Evolutionary conservation across 2,888 invertebrate species (phyloP).

Genomic region (Acanthosoma haemorrhoidale): DNA sequence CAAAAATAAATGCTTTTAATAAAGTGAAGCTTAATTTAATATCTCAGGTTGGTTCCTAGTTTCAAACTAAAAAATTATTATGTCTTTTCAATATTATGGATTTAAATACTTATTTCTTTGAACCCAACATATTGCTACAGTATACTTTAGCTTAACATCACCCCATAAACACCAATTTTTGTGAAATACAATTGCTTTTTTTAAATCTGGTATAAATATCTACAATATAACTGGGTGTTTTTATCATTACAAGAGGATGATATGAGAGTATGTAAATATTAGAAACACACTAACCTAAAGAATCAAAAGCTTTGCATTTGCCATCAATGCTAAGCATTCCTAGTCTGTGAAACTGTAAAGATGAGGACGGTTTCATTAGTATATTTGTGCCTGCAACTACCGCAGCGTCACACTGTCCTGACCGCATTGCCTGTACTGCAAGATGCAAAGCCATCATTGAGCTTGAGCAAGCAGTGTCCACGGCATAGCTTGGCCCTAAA

Average conservation of each 20-base stretch:
- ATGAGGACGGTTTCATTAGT: constrained; percentile 83
- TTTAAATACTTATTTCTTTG: too few species aligned
- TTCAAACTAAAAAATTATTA: neutral
- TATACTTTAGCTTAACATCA: too few species aligned
- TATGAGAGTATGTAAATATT: neutral
- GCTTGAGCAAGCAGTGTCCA: constrained; percentile 97
- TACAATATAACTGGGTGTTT: too few species aligned
- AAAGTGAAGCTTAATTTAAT: too few species aligned
- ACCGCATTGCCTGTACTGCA: constrained; percentile 71
- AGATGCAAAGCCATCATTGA: constrained; percentile 87
- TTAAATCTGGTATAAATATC: too few species aligned
- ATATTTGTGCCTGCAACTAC: constrained; percentile 88
- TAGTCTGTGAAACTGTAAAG: constrained; percentile 88
- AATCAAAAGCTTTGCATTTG: constrained; percentile 91
- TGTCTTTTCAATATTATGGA: too few species aligned
- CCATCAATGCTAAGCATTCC: constrained; percentile 88
- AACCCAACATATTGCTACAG: too few species aligned
- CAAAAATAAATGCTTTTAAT: too few species aligned
- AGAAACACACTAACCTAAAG: constrained; percentile 52
- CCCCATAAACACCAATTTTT: too few species aligned
- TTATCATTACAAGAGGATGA: too few species aligned
- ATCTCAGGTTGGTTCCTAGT: too few species aligned
- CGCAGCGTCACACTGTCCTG: constrained; percentile 90
- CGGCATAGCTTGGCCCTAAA: constrained; percentile 81
- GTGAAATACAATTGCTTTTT: too few species aligned